Evolutionary conservation across 2,888 invertebrate genomes (phyloP), one percentile per base, ranked within the genome.

Genomic region (Crossocerus cetratus): DNA sequence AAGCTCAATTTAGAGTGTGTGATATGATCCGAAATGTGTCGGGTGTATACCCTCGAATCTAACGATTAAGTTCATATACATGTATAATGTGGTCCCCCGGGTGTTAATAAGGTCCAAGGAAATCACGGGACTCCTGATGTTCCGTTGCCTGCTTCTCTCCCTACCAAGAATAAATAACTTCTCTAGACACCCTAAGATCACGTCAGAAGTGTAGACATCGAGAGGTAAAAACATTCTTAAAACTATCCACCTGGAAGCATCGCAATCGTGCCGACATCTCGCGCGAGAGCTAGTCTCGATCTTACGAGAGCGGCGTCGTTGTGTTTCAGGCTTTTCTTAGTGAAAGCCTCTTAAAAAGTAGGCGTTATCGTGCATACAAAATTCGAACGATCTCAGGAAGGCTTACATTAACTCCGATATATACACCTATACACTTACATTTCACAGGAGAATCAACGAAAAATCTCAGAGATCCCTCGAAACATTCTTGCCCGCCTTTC

Each of bases 31-130:
- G 66, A 44, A 21, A 32, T 45, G 32, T 56, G 67, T 44, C 65
- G 63, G 32, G 60, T 45, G 60, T 74, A 65, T 68, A 55, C 22
- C 61, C 60, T 53, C 58, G 68, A 67, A 74, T 22, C 65, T 74
- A 76, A 73, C 73, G 65, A 65, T 82, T 69, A 79, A 79, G 74
- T 78, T 76, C 75, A 77, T 32, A 32, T 32, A 32, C 77, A 80
- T 75, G 61, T 72, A 62, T 74, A 74, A 77, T 65, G 77, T 86
- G 84, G 84, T 86, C 86, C 86, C 83, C 85, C 82, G 76, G 81
- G 80, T 82, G 65, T 78, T 32, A 75, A 72, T 81, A 82, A 82
- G 74, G 72, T 83, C 80, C 77, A 60, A 81, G 70, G 60, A 77
- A 75, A 79, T 81, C 69, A 77, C 72, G 70, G 82, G 58, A 72